Evolutionary conservation across 1,140 invertebrate genomes (phyloP), one percentile per base, ranked within the genome.

Genomic region (Homalodisca vitripennis): DNA sequence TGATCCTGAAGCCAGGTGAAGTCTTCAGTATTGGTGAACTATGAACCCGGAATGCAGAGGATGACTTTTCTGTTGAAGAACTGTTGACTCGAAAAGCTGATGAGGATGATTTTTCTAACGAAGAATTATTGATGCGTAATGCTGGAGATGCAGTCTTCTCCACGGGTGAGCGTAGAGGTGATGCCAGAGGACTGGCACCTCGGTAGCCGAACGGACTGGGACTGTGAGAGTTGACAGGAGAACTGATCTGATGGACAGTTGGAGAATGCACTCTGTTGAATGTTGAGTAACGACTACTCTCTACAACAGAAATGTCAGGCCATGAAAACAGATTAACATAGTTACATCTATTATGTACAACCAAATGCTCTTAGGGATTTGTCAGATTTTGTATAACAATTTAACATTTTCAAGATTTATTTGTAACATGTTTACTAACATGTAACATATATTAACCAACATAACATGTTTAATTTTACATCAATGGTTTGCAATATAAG

Each of bases 221-320:
- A 26, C 66, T 69, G 60, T 70, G 73, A 29, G 70, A 71, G 12
- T 73, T 53, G 32, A 70, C 57, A 3, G 73, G 74, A 13, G 73
- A 73, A 27, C 51, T 69, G 55, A 72, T 55, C 41, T 55, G 53
- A 41, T 73, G 70, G n/a, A 66, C 32, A 53, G 66, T 70, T 1
- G 71, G 65, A 14, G 71, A 72, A 20, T 62, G 46, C 10, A 72
- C 71, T 63, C 69, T 48, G 26, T 66, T 55, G 34, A 72, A 72
- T 30, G 72, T 68, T 3, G 70, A 71, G 41, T 46, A 66, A 17
- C 63, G 27, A n/a, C 55, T 60, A n/a, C 6, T 27, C 27, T 60
- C 55, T 60, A 26, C 29, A 60, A 60, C 3, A 51, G 22, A n/a
- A 41, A 17, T 41, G 48, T 14, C n/a, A 6, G 22, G n/a, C n/a